Conservation (phyloP, 1,140 invertebrate genomes). For the Bacillus rossius region DNA sequence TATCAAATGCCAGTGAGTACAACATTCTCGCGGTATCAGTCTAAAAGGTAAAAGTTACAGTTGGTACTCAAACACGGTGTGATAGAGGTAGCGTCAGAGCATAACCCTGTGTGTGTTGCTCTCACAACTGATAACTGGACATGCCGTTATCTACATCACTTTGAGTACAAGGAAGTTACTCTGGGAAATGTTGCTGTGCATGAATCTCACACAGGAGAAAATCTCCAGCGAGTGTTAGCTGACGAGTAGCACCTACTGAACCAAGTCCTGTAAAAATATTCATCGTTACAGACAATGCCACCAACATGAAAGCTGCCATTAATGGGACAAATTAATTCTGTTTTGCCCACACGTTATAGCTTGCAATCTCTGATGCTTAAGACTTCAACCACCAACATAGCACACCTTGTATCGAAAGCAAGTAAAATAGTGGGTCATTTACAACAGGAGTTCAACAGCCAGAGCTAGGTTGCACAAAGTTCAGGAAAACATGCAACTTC, state of each 20-base stretch:
- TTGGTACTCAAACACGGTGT: conserved; percentile 4
- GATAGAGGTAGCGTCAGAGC: conserved; percentile 7
- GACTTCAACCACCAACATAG: too few relatives aligned
- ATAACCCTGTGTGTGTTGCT: too few relatives aligned
- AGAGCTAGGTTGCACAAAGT: conserved; percentile 13
- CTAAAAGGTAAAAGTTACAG: conserved; percentile 10
- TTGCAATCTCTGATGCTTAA: too few relatives aligned
- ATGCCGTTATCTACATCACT: conserved; percentile 23
- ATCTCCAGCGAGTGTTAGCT: conserved; percentile 18
- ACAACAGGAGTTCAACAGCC: conserved; percentile 14
- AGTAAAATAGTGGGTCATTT: neutral
- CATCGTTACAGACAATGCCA: conserved; percentile 11
- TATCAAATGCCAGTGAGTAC: conserved; percentile 18
- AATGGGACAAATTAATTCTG: too few relatives aligned
- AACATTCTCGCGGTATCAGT: conserved; percentile 21
- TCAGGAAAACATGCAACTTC: conserved; percentile 20
- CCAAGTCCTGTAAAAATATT: conserved; percentile 13
- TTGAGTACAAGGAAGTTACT: conserved; percentile 19
- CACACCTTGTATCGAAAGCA: conserved; percentile 9
- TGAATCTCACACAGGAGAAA: conserved; percentile 13
- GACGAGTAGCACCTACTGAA: conserved; percentile 8
- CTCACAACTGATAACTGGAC: conserved; percentile 29
- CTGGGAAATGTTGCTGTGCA: conserved; percentile 18
- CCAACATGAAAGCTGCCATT: too few relatives aligned
- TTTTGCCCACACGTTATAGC: too few relatives aligned